Evolutionary conservation across 2,888 invertebrate species (phyloP).

Genomic region (Thyatira batis): DNA sequence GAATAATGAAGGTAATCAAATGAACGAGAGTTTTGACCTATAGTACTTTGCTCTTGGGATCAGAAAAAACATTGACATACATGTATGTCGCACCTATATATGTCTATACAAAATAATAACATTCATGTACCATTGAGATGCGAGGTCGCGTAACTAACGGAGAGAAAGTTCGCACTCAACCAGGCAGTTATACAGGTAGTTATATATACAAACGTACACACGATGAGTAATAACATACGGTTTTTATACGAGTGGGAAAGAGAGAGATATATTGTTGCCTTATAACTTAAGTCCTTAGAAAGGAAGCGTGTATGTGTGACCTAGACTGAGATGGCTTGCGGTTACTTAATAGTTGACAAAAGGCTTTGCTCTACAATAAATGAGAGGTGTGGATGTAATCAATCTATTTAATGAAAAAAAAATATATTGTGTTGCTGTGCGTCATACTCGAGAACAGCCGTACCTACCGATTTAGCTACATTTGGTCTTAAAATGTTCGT

Average conservation of each 20-base stretch:
- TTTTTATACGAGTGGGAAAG: background rate
- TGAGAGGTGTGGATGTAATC: too few species aligned
- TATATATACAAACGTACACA: background rate
- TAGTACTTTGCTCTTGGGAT: background rate
- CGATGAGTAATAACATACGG: background rate
- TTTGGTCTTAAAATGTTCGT: too few species aligned
- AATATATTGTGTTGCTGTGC: too few species aligned
- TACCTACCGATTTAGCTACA: too few species aligned
- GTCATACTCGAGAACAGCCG: too few species aligned
- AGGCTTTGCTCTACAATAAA: too few species aligned
- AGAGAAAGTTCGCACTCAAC: slow-evolving; percentile 12
- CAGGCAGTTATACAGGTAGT: background rate
- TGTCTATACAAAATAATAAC: background rate
- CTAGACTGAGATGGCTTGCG: too few species aligned
- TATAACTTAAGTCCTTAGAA: background rate
- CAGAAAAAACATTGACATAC: background rate
- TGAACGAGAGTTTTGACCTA: background rate
- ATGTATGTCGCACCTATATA: background rate
- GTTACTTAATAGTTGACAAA: too few species aligned
- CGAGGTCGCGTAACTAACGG: slow-evolving; percentile 13
- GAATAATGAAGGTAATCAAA: too few species aligned
- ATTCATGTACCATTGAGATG: slow-evolving; percentile 3
- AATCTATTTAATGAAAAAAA: too few species aligned
- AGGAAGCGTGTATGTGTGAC: background rate
- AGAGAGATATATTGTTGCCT: background rate